These are phyloP conservation scores for Rambutsinella grinnellia DNA, from an alignment of 2,888 invertebrate genomes.

Conservation along the genomic window DNA sequence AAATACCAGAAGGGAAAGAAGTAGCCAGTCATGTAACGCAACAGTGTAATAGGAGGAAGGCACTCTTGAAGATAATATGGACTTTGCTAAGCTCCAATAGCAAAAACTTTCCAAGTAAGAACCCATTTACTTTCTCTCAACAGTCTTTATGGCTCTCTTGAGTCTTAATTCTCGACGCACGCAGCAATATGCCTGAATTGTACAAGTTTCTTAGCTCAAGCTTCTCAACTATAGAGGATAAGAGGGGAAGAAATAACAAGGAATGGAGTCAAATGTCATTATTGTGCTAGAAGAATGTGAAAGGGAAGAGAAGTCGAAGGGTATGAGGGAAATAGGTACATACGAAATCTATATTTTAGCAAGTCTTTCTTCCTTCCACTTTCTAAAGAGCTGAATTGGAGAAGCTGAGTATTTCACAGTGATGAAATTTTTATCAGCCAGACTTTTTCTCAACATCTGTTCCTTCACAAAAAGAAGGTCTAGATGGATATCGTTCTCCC, in stretches of 20 bases:
- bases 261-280: not conserved
- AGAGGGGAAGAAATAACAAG: not conserved
- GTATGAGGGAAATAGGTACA: constrained; percentile 9
- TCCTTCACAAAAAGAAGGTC: too few species aligned
- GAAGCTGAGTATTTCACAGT: constrained; percentile 29
- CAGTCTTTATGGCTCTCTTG: constrained; percentile 63
- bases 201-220: not conserved
- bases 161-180: constrained; percentile 53
- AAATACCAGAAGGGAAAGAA: too few species aligned
- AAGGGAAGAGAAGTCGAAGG: not conserved
- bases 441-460: constrained; percentile 8
- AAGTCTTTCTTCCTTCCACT: too few species aligned
- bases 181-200: constrained; percentile 29
- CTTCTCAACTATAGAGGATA: not conserved
- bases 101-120: constrained; percentile 58
- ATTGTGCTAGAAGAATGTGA: constrained; percentile 6
- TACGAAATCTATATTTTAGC: too few species aligned
- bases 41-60: too few species aligned
- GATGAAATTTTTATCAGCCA: constrained; percentile 42
- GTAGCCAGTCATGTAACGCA: too few species aligned
- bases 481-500: not conserved
- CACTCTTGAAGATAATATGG: constrained; percentile 39
- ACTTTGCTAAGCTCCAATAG: constrained; percentile 30
- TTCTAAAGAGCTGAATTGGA: constrained; percentile 21
- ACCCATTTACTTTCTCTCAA: constrained; percentile 62